Conservation (phyloP, 2,797 vertebrate genomes). For the Hippopotamyrus pictus region DNA sequence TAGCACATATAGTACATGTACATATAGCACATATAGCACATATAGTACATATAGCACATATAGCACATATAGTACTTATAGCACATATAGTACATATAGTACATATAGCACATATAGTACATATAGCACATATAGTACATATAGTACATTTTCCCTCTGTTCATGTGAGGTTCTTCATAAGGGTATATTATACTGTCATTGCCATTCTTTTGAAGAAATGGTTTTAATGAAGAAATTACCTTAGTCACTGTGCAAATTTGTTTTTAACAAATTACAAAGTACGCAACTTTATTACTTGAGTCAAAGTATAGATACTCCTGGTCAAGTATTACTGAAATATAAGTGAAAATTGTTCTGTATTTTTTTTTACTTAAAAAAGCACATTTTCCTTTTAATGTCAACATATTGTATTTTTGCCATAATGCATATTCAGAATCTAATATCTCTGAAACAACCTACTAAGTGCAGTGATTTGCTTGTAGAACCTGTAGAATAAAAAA, state of each 20-base stretch:
- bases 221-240: not conserved
- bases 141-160: not conserved
- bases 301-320: not conserved
- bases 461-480: not conserved
- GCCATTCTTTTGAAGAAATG: not conserved
- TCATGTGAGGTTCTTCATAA: not conserved
- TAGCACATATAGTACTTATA: no score
- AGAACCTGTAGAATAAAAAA: not conserved
- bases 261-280: not conserved
- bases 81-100: no score
- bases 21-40: no score
- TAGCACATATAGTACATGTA: no score
- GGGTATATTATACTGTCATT: not conserved
- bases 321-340: not conserved
- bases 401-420: not conserved
- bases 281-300: not conserved
- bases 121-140: no score
- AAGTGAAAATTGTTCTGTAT: not conserved
- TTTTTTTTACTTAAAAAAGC: not conserved
- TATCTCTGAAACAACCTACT: not conserved
- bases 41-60: no score
- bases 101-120: no score
- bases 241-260: not conserved
- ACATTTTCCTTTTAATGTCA: not conserved
- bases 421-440: not conserved